These are phyloP conservation scores for Lamellibrachia satsuma DNA, from an alignment of 2,888 invertebrate genomes.

Conservation along the genomic window DNA sequence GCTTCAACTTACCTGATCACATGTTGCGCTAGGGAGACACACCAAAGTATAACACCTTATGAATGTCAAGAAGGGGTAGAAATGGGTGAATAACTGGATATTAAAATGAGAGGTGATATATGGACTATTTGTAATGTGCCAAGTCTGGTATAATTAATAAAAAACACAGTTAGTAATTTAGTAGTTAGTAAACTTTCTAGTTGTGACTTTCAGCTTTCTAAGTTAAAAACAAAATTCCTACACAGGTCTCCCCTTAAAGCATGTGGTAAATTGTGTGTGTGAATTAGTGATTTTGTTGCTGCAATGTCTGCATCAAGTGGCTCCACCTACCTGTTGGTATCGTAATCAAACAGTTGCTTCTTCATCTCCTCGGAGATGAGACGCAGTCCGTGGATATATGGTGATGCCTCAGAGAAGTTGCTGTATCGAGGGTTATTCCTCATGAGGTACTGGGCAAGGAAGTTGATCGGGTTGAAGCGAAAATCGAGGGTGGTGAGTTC, in stretches of 20 bases:
- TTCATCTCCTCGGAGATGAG: slow-evolving; percentile 60
- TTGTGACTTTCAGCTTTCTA: no score
- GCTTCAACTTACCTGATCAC: background rate
- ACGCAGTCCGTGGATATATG: slow-evolving; percentile 62
- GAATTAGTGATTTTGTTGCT: background rate
- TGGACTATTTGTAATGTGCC: no score
- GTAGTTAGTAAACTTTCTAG: no score
- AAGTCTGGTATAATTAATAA: no score
- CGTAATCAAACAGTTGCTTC: slow-evolving; percentile 58
- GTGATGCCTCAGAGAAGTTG: slow-evolving; percentile 65
- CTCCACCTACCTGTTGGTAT: slow-evolving; percentile 61
- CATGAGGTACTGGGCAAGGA: slow-evolving; percentile 64
- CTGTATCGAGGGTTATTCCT: slow-evolving; percentile 65
- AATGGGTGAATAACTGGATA: no score
- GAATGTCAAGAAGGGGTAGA: background rate
- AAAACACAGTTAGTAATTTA: no score
- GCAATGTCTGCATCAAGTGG: background rate
- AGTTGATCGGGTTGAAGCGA: slow-evolving; percentile 66
- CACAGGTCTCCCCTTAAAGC: no score
- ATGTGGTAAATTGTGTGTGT: no score
- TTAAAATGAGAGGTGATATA: no score
- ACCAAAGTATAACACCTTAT: background rate
- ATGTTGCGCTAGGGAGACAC: background rate
- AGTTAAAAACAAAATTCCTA: no score
- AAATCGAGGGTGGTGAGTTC: slow-evolving; percentile 55